Percentiles rank a stretch among this genome's conserved stretches.
phyloP scores from a whole-genome alignment of 2,888 invertebrate species.

The Atrina japonica region DNA sequence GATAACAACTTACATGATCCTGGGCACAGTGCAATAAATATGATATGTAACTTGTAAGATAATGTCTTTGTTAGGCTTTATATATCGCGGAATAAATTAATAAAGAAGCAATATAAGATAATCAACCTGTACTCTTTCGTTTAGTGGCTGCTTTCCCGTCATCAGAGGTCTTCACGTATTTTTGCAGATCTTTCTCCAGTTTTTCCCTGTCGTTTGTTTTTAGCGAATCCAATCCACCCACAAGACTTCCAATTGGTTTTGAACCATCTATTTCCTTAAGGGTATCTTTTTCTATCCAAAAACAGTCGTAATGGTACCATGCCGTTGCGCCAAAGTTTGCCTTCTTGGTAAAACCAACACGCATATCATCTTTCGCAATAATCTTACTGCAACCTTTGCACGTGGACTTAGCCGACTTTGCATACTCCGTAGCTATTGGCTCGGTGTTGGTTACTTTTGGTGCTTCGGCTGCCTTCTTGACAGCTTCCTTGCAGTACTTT shows the following conservation, averaged over 20 bases:
- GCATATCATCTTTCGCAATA: constrained; percentile 22
- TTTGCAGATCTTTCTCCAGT: constrained; percentile 20
- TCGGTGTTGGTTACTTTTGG: background rate
- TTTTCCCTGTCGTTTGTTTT: constrained; percentile 6
- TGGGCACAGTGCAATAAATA: too few species aligned
- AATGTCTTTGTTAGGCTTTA: too few species aligned
- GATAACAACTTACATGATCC: too few species aligned
- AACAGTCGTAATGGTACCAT: constrained; percentile 36
- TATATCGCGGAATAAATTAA: too few species aligned
- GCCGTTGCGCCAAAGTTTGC: constrained; percentile 38
- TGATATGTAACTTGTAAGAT: too few species aligned
- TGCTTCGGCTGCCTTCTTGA: constrained; percentile 4
- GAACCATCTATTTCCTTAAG: constrained; percentile 15
- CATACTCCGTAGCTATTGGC: constrained; percentile 32
- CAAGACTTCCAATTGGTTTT: constrained; percentile 1
- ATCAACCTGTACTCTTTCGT: too few species aligned
- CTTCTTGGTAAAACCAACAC: constrained; percentile 30
- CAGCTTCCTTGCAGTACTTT: constrained; percentile 25
- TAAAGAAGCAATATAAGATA: too few species aligned
- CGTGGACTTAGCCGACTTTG: constrained; percentile 28
- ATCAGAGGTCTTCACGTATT: constrained; percentile 1
- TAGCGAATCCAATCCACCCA: constrained; percentile 17
- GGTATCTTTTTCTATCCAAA: constrained; percentile 21
- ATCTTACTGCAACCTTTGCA: constrained; percentile 28
- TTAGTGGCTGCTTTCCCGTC: constrained; percentile 4